These are phyloP conservation scores for Drosophila phalerata DNA, from an alignment of 2,888 invertebrate species.

Conservation along the genomic window DNA sequence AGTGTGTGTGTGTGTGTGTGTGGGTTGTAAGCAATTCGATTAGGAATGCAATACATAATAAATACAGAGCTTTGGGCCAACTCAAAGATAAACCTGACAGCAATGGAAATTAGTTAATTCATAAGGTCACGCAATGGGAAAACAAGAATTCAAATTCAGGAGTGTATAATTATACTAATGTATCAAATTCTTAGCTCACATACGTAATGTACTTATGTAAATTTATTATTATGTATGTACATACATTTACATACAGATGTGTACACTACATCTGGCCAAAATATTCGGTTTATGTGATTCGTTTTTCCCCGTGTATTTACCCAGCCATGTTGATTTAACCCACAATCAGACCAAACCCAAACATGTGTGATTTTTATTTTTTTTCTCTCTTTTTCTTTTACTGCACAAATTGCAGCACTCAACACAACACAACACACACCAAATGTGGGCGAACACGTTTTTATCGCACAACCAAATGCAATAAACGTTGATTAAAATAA, in stretches of 20 bases:
- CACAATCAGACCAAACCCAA: constrained; percentile 64
- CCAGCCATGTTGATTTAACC: constrained; percentile 70
- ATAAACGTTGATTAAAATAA: constrained; percentile 79
- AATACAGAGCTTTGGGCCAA: constrained; percentile 16
- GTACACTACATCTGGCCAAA: constrained; percentile 17
- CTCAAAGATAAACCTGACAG: constrained; percentile 34
- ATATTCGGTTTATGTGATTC: constrained; percentile 22
- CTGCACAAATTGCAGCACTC: constrained; percentile 65
- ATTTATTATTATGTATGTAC: constrained; percentile 8
- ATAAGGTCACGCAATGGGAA: constrained; percentile 19
- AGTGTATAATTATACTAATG: constrained; percentile 26
- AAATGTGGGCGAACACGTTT: constrained; percentile 83
- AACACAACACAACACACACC: constrained; percentile 50
- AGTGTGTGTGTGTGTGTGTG: constrained; percentile 42
- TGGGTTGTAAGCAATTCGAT: constrained; percentile 63
- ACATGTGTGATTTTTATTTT: constrained; percentile 62
- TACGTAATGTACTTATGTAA: constrained; percentile 7
- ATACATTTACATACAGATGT: constrained; percentile 9
- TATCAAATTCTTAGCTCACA: constrained; percentile 7
- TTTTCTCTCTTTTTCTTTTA: not conserved
- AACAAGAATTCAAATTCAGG: constrained; percentile 1
- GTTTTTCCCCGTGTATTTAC: constrained; percentile 49
- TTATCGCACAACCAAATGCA: constrained; percentile 78
- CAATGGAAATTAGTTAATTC: constrained; percentile 35
- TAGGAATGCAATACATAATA: constrained; percentile 61